Evolutionary conservation across 1,140 invertebrate species (phyloP).

Genomic region (Diorhabda elongata): DNA sequence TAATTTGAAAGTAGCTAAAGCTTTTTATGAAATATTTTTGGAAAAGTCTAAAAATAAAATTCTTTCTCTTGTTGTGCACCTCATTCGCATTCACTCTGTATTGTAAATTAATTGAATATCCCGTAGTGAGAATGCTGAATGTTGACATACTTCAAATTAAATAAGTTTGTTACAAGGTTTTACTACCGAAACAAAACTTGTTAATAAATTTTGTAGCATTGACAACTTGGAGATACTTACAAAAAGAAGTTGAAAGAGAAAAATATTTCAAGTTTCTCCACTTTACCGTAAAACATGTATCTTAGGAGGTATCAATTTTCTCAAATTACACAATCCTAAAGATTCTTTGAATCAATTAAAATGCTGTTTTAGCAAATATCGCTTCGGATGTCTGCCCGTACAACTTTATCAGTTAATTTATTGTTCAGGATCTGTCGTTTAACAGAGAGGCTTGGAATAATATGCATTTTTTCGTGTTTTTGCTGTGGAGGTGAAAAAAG

Average conservation of each 20-base stretch:
- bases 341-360: constrained; percentile 3
- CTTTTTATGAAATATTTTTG: too few relatives aligned
- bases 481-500: not conserved
- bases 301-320: not conserved
- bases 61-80: too few relatives aligned
- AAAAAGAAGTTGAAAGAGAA: not conserved
- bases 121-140: too few relatives aligned
- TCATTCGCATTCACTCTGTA: too few relatives aligned
- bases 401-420: constrained; percentile 1
- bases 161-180: too few relatives aligned
- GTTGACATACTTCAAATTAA: too few relatives aligned
- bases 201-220: too few relatives aligned
- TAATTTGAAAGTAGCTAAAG: too few relatives aligned
- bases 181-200: too few relatives aligned
- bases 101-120: too few relatives aligned
- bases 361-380: constrained; percentile 2
- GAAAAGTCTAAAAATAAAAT: too few relatives aligned
- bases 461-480: not conserved
- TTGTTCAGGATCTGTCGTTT: not conserved
- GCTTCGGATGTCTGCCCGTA: constrained; percentile 1
- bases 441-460: constrained; percentile 2
- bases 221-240: too few relatives aligned
- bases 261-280: constrained; percentile 2
- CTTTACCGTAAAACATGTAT: constrained; percentile 2
- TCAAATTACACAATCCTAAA: constrained; percentile 2